These are phyloP conservation scores for Oryzias javanicus DNA, from an alignment of 2,113 vertebrate species.

Conservation along the genomic window DNA sequence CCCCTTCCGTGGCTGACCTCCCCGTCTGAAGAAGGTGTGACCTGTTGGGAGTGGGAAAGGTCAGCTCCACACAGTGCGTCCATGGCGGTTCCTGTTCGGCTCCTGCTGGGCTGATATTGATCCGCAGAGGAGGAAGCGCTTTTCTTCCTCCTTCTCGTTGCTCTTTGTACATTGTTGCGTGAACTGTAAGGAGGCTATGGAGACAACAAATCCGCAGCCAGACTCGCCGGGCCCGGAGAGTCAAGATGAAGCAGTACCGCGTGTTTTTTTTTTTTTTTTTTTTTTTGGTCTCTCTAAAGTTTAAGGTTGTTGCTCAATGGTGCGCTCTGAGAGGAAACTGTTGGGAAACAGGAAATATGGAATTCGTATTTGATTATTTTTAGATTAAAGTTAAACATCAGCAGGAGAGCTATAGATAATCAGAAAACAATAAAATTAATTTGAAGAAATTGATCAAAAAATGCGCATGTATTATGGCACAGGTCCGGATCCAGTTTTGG, in stretches of 20 bases:
- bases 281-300: not conserved
- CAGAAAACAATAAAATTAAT: too few relatives aligned
- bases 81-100: slow-evolving; percentile 82
- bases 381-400: too few relatives aligned
- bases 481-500: too few relatives aligned
- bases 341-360: not conserved
- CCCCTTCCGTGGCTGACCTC: slow-evolving; percentile 65
- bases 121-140: slow-evolving; percentile 81
- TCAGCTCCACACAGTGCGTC: slow-evolving; percentile 82
- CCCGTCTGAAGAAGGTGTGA: slow-evolving; percentile 76
- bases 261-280: too few relatives aligned
- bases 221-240: not conserved
- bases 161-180: slow-evolving; percentile 37
- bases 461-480: too few relatives aligned
- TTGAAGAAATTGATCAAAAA: too few relatives aligned
- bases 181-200: slow-evolving; percentile 28
- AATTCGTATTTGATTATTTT: too few relatives aligned
- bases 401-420: too few relatives aligned
- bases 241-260: not conserved
- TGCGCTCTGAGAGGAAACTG: not conserved
- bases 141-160: slow-evolving; percentile 45
- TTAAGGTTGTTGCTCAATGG: slow-evolving; percentile 6
- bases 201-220: not conserved
- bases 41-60: slow-evolving; percentile 85
- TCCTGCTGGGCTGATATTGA: slow-evolving; percentile 89